phyloP scores from a whole-genome alignment of 2,888 invertebrate species.

The Agrilus cyanescens region DNA sequence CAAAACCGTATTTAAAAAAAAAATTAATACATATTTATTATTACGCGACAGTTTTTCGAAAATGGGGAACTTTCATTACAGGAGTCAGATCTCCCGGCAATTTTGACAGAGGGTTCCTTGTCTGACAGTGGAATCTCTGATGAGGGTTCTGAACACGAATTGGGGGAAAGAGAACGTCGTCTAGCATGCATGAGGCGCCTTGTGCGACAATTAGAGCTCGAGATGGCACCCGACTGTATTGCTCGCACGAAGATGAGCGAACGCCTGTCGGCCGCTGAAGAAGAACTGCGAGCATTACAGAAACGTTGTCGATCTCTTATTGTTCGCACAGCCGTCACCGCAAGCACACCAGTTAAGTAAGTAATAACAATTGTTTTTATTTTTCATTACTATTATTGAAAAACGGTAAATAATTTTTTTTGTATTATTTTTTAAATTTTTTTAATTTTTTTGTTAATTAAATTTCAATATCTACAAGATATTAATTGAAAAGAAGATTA shows the following conservation, averaged over 20 bases:
- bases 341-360: conserved; percentile 18
- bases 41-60: no score
- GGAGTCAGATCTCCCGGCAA: conserved; percentile 38
- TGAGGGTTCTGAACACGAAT: conserved; percentile 56
- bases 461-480: no score
- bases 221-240: conserved; percentile 53
- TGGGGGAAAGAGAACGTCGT: conserved; percentile 52
- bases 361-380: conserved; percentile 2
- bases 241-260: conserved; percentile 53
- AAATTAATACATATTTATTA: neutral
- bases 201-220: conserved; percentile 54
- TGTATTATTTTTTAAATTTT: no score
- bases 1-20: neutral
- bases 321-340: conserved; percentile 40
- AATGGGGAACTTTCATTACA: conserved; percentile 18
- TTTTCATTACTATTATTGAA: neutral
- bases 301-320: conserved; percentile 56
- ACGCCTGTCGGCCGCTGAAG: conserved; percentile 60
- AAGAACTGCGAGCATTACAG: conserved; percentile 56
- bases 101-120: conserved; percentile 44
- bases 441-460: no score
- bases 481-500: no score
- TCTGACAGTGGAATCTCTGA: conserved; percentile 73
- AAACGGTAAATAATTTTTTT: neutral
- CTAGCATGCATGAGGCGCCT: conserved; percentile 54